Evolutionary conservation across 1,140 invertebrate species (phyloP).

Genomic region (Drosophila oshimai): DNA sequence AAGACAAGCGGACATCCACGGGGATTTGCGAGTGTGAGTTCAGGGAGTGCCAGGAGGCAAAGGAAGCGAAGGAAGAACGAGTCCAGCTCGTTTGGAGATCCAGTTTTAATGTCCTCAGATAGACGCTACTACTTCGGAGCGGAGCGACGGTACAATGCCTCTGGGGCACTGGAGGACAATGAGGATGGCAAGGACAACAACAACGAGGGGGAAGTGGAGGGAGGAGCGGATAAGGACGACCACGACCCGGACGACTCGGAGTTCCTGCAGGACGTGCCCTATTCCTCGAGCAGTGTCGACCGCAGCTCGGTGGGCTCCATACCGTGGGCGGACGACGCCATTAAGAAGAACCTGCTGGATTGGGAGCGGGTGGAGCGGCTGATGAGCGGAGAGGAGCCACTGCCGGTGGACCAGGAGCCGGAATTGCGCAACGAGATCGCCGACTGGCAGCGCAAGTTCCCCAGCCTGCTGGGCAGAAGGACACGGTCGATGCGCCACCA

Average conservation of each 20-base stretch:
- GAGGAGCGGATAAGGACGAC: conserved; percentile 20
- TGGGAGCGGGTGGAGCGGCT: conserved; percentile 79
- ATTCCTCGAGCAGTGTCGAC: conserved; percentile 79
- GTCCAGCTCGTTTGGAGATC: conserved; percentile 57
- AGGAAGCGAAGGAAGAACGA: conserved; percentile 35
- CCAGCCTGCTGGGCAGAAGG: conserved; percentile 42
- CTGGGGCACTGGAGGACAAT: conserved; percentile 40
- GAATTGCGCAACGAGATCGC: conserved; percentile 72
- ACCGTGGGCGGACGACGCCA: conserved; percentile 81
- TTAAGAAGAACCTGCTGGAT: conserved; percentile 77
- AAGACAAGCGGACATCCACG: conserved; percentile 33
- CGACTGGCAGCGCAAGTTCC: conserved; percentile 78
- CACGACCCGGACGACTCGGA: conserved; percentile 58
- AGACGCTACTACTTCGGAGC: conserved; percentile 62
- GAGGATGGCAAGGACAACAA: conserved; percentile 33
- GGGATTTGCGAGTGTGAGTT: conserved; percentile 14
- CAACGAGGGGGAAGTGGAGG: conserved; percentile 5
- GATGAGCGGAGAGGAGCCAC: conserved; percentile 59
- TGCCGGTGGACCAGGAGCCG: conserved; percentile 58
- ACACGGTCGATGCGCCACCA: conserved; percentile 42
- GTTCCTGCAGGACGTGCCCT: conserved; percentile 73
- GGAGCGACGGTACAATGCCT: conserved; percentile 52
- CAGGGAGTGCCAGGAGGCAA: conserved; percentile 4
- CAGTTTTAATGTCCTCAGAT: conserved; percentile 67
- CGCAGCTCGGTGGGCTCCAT: conserved; percentile 79